phyloP scores from a whole-genome alignment of 2,113 vertebrate genomes.

The Plectropomus leopardus region DNA sequence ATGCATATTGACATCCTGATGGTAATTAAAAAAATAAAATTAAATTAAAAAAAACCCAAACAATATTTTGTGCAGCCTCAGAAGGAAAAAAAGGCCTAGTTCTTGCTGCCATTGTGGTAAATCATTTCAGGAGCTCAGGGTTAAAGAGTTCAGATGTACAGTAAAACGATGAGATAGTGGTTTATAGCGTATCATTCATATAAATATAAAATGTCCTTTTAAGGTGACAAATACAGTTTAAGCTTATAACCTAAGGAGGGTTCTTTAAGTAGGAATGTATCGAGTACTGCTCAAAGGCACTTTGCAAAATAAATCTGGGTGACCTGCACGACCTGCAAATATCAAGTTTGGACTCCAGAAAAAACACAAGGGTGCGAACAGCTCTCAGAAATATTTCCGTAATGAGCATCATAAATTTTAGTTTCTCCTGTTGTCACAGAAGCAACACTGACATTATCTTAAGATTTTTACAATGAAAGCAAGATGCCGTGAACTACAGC shows the following conservation, averaged over 20 bases:
- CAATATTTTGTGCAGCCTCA: too few species aligned
- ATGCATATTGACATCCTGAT: too few species aligned
- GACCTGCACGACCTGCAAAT: slow-evolving; percentile 18
- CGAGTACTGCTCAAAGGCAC: slow-evolving; percentile 12
- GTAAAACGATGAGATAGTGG: not conserved
- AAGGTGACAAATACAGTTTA: not conserved
- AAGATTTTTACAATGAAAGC: fast-evolving
- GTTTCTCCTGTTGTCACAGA: not conserved
- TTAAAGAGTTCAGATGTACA: not conserved
- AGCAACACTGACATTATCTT: not conserved
- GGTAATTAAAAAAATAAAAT: too few species aligned
- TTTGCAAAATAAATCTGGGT: slow-evolving; percentile 6
- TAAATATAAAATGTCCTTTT: too few species aligned
- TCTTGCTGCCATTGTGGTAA: not conserved
- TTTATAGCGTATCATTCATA: too few species aligned
- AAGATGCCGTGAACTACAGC: not conserved
- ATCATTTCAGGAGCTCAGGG: not conserved
- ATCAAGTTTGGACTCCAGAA: slow-evolving; percentile 16
- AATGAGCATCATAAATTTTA: slow-evolving; percentile 34
- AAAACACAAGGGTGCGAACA: slow-evolving; percentile 38
- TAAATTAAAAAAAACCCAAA: too few species aligned
- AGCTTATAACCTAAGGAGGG: not conserved
- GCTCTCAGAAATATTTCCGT: slow-evolving; percentile 11
- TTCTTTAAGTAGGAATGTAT: not conserved
- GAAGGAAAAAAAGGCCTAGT: not conserved